These are phyloP conservation scores for Strigamia maritima DNA, from an alignment of 2,888 invertebrate species.

Conservation along the genomic window DNA sequence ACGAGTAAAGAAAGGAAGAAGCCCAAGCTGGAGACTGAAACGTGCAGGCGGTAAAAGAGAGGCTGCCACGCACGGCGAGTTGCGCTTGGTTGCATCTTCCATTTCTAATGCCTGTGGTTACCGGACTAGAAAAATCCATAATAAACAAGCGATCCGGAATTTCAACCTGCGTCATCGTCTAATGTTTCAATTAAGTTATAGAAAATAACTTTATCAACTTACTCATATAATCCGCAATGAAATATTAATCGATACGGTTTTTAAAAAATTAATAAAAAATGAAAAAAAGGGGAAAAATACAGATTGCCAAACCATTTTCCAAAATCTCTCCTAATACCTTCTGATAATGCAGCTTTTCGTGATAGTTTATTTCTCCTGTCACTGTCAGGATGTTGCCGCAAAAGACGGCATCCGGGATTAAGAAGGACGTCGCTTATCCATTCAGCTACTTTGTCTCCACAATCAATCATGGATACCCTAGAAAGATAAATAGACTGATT, in stretches of 20 bases:
- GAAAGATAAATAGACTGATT: slow-evolving; percentile 26
- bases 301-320: neutral
- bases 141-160: slow-evolving; percentile 32
- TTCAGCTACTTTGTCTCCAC: slow-evolving; percentile 72
- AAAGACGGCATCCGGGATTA: slow-evolving; percentile 58
- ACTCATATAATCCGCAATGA: slow-evolving; percentile 9
- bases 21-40: neutral
- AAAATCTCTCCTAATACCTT: slow-evolving; percentile 16
- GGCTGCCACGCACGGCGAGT: slow-evolving; percentile 22
- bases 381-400: slow-evolving; percentile 43
- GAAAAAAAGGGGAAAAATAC: neutral
- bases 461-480: slow-evolving; percentile 72
- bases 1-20: neutral
- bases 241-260: slow-evolving; percentile 4
- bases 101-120: slow-evolving; percentile 32
- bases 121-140: slow-evolving; percentile 32
- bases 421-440: slow-evolving; percentile 77
- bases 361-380: slow-evolving; percentile 26
- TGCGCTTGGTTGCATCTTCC: slow-evolving; percentile 29
- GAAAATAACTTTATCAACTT: slow-evolving; percentile 25
- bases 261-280: neutral
- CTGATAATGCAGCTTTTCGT: neutral
- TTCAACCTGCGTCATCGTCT: slow-evolving; percentile 30
- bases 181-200: slow-evolving; percentile 32
- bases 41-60: slow-evolving; percentile 27